These are phyloP conservation scores for Adelges cooleyi DNA, from an alignment of 1,140 invertebrate species.

Conservation along the genomic window DNA sequence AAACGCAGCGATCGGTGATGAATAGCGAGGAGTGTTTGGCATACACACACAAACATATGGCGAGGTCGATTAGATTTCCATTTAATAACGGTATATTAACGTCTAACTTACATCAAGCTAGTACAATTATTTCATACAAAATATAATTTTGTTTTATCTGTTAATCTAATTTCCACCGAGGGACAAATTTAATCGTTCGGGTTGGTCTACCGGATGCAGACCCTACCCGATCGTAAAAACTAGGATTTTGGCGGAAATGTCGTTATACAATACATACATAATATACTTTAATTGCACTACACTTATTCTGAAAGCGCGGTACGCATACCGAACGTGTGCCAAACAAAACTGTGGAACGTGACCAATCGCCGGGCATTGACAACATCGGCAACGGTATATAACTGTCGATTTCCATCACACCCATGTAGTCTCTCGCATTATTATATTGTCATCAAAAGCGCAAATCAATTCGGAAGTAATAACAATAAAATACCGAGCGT, in stretches of 20 bases:
- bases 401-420: neutral
- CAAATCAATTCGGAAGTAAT: slow-evolving; percentile 1
- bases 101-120: too few species aligned
- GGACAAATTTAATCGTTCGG: neutral
- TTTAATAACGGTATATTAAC: neutral
- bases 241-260: slow-evolving; percentile 2
- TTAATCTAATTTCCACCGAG: neutral
- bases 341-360: neutral
- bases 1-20: neutral
- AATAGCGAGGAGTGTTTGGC: neutral
- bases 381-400: too few species aligned
- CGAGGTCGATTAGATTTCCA: slow-evolving; percentile 1
- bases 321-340: too few species aligned
- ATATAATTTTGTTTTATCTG: neutral
- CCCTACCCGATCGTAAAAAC: slow-evolving; percentile 8
- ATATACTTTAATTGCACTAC: too few species aligned
- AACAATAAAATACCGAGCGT: neutral
- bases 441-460: neutral
- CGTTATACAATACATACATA: too few species aligned
- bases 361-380: too few species aligned
- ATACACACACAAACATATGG: neutral
- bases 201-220: slow-evolving; percentile 14
- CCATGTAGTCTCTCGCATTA: neutral
- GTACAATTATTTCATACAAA: too few species aligned
- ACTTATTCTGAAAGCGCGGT: too few species aligned